These are phyloP conservation scores for Triplophysa dalaica DNA, from an alignment of 2,113 vertebrate species.

Conservation along the genomic window DNA sequence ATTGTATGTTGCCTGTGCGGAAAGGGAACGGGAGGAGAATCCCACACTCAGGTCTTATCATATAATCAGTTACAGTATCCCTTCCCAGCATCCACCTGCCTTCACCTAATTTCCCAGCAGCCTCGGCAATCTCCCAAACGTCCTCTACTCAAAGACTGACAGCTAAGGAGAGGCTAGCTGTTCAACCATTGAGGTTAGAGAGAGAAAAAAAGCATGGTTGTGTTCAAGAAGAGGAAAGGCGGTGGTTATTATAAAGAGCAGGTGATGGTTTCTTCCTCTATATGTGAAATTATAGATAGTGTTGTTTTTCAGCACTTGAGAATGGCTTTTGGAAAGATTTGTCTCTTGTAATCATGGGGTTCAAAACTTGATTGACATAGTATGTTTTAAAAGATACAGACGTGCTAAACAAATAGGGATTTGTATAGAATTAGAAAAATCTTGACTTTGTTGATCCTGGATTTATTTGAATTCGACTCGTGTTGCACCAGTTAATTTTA, in stretches of 20 bases:
- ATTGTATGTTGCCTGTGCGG: conserved; percentile 4
- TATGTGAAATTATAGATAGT: background rate
- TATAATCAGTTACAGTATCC: conserved; percentile 50
- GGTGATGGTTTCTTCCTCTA: conserved; percentile 18
- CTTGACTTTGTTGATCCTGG: too few relatives aligned
- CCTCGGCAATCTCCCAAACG: background rate
- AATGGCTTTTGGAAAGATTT: conserved; percentile 3
- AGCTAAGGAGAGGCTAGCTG: conserved; percentile 13
- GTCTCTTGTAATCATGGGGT: background rate
- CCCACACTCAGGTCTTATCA: conserved; percentile 40
- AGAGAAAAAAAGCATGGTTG: conserved; percentile 4
- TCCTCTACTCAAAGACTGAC: conserved; percentile 26
- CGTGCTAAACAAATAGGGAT: background rate
- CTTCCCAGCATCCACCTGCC: conserved; percentile 40
- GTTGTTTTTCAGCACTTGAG: background rate
- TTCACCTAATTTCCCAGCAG: conserved; percentile 50
- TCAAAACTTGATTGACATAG: conserved; percentile 17
- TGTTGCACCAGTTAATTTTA: too few relatives aligned
- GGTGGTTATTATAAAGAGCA: conserved; percentile 32
- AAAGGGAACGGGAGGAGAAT: conserved; percentile 22
- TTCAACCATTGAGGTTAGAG: conserved; percentile 28
- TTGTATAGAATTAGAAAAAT: background rate
- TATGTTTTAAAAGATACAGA: background rate
- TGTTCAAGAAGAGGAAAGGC: conserved; percentile 9
- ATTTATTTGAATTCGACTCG: too few relatives aligned